Evolutionary conservation across 2,797 vertebrate species (phyloP), one percentile per base, ranked within the genome.

Genomic region (Crocidura indochinensis): DNA sequence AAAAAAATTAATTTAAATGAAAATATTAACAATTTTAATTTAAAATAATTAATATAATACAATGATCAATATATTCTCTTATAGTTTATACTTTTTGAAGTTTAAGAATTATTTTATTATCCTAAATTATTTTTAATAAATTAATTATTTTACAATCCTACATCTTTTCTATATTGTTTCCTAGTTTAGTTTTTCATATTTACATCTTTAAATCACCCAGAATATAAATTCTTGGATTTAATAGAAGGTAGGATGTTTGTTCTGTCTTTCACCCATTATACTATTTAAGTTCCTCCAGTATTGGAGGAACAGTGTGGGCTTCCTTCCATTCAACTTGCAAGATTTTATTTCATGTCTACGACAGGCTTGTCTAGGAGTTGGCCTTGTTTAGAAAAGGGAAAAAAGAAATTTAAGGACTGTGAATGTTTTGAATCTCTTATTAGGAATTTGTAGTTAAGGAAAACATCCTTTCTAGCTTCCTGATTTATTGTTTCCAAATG

Each of bases 11-110:
- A 14, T 53, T 53, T 53, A 53, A 53, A 14, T 53, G 51, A 53
- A 53, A 53, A 53, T 53, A 53, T 53, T 53, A 14, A 53, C 51
- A 1, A 53, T 53, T 53, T 53, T 53, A 53, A 53, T 53, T 4
- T 53, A 2, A 38, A 38, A 38, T 38, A 2, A 38, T 71, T 87
- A 90, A 53, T 67, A 31, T 19, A 72, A 62, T 75, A 67, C 22
- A 80, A 67, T 53, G 73, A 90, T 65, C 47, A 81, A 29, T 46
- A 67, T 77, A 81, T 88, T 77, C 15, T 77, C 81, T 60, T 51
- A 44, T 64, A 22, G 19, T 60, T 87, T 71, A 11, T 6, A 27
- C 8, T 62, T 90, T 74, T 64, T 84, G 24, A 31, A 60, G 9
- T 24, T 72, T 17, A 64, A 88, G 74, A 51, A 12, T 38, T 4